Evolutionary conservation across 2,888 invertebrate species (phyloP).

Genomic region (Vesta saturnalis): DNA sequence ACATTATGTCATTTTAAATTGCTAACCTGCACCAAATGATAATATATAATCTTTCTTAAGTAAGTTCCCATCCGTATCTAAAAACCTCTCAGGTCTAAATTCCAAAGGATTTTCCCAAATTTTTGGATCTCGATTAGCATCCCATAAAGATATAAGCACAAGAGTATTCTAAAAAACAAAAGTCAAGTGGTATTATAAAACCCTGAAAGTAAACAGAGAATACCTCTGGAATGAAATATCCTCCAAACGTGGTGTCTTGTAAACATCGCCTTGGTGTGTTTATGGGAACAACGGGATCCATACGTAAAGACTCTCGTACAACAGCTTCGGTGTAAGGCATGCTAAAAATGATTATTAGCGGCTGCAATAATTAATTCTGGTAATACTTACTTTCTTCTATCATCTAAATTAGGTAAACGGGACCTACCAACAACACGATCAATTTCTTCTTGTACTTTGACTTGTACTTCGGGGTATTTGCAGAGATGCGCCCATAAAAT

Average conservation of each 20-base stretch:
- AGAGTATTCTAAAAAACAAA: constrained; percentile 41
- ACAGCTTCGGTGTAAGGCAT: constrained; percentile 61
- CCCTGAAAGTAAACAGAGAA: neutral
- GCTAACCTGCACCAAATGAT: constrained; percentile 73
- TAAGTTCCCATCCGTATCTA: constrained; percentile 66
- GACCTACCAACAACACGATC: constrained; percentile 70
- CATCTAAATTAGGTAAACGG: constrained; percentile 69
- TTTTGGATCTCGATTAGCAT: constrained; percentile 66
- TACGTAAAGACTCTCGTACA: constrained; percentile 59
- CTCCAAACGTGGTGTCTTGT: constrained; percentile 73
- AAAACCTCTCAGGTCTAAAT: constrained; percentile 74
- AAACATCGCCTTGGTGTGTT: constrained; percentile 66
- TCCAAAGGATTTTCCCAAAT: constrained; percentile 73
- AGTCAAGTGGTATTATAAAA: constrained; percentile 5
- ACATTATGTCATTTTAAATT: neutral
- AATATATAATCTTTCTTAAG: constrained; percentile 69
- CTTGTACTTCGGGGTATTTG: constrained; percentile 66
- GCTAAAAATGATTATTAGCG: constrained; percentile 52
- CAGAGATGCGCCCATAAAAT: constrained; percentile 67
- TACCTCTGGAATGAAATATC: constrained; percentile 78
- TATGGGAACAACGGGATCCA: constrained; percentile 58
- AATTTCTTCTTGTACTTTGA: constrained; percentile 70
- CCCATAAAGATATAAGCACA: constrained; percentile 58
- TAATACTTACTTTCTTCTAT: constrained; percentile 64
- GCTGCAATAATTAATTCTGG: too few relatives aligned